Base-by-base conservation (phyloP, 2,888 invertebrate species). In the Pantelozetes paolii region DNA sequence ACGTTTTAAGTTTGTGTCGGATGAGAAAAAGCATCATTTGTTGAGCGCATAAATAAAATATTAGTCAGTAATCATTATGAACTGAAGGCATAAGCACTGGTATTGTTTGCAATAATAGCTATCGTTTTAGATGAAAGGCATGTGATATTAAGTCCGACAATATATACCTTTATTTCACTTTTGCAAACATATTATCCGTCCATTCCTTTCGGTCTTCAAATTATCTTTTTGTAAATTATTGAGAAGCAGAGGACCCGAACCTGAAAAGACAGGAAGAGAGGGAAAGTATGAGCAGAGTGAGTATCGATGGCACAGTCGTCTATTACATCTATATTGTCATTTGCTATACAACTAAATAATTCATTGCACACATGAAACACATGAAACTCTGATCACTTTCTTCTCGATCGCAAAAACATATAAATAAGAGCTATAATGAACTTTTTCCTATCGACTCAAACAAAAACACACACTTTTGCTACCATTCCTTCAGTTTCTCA, bases 401-500 rank as follows among this genome's bases (percentile, higher is more conserved):
- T 69, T 69, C n/a, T 59, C 45, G 32, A 69, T 69, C 45, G 40
- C 15, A 45, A 69, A n/a, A 26, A 23, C 69, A 69, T 42, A 69
- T 69, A 69, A 69, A 69, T 69, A 69, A 69, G 45, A 69, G 69
- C 69, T 69, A 69, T 69, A 69, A 69, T 69, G 69, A 69, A 69
- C 42, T 45, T 69, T 69, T 69, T 69, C 45, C 64, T 54, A 26
- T 48, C 48, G 57, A 59, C 59, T 59, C 23, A 20, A 6, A 54
- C 54, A 20, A n/a, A 54, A 54, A 6, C 54, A 28, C 32, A 64
- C 36, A 18, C 30, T 30, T 32, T 64, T 18, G 20, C 32, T 28
- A 6, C 36, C 36, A 20, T 64, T 64, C 20, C 36, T 13, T 28
- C 36, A 32, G 20, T 32, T 64, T 26, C 18, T 42, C 45, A 45